Percentiles rank a stretch among this genome's conserved stretches.
phyloP scores from a whole-genome alignment of 2,113 vertebrate genomes.

The Taurulus bubalis region DNA sequence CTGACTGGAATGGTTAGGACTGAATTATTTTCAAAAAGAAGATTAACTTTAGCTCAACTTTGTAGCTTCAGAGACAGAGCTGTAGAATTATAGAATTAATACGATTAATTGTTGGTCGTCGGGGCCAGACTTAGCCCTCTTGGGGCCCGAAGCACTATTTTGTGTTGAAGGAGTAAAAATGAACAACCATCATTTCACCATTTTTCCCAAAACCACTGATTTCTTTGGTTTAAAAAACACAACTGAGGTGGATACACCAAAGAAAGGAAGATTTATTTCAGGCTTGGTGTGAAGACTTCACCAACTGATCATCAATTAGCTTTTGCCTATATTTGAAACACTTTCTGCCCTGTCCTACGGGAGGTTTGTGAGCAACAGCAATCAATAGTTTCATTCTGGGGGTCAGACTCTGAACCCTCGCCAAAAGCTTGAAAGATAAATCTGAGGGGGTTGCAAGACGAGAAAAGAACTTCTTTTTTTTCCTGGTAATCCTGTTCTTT shows the following conservation, averaged over 20 bases:
- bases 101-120: neutral
- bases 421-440: neutral
- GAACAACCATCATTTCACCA: neutral
- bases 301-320: neutral
- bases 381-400: constrained; percentile 12
- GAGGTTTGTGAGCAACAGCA: constrained; percentile 4
- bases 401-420: neutral
- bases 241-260: neutral
- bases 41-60: neutral
- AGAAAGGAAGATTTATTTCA: neutral
- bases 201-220: neutral
- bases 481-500: neutral
- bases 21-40: neutral
- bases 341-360: neutral
- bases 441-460: neutral
- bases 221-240: neutral
- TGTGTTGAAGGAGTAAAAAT: neutral
- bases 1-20: neutral
- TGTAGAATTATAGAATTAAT: neutral
- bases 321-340: neutral
- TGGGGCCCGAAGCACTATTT: neutral
- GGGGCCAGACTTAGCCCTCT: neutral
- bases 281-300: neutral
- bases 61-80: neutral
- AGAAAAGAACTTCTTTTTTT: neutral